These are phyloP conservation scores for Drosophila bocqueti DNA, from an alignment of 1,140 invertebrate genomes.

Conservation along the genomic window DNA sequence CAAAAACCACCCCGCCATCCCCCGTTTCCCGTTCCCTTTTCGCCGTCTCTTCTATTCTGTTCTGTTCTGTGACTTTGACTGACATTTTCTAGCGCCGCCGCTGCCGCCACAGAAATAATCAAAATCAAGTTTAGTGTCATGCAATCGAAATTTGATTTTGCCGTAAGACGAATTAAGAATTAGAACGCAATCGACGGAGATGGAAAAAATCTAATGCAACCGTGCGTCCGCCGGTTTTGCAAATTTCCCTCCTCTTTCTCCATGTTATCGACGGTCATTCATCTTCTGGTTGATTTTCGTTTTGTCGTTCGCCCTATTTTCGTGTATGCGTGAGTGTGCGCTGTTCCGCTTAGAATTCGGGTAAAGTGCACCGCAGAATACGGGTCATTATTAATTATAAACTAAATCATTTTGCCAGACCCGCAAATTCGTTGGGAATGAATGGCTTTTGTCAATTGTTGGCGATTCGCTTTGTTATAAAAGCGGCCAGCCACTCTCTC, in stretches of 20 bases:
- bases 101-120: constrained; percentile 31
- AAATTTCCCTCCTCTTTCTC: constrained; percentile 56
- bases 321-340: constrained; percentile 45
- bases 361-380: constrained; percentile 18
- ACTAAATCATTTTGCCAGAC: constrained; percentile 28
- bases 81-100: constrained; percentile 55
- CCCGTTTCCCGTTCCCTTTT: constrained; percentile 47
- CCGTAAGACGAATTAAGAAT: neutral
- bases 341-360: constrained; percentile 44
- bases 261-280: constrained; percentile 77
- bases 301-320: constrained; percentile 55
- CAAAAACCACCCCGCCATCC: constrained; percentile 54
- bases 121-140: constrained; percentile 60
- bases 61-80: constrained; percentile 68
- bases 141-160: constrained; percentile 28
- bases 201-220: constrained; percentile 54
- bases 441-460: constrained; percentile 46
- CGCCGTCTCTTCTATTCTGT: constrained; percentile 29
- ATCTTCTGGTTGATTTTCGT: constrained; percentile 75
- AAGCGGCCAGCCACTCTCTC: constrained; percentile 31
- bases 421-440: constrained; percentile 44
- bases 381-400: constrained; percentile 47
- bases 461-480: constrained; percentile 53
- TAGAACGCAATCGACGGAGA: neutral
- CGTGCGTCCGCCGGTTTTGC: constrained; percentile 60